Evolutionary conservation across 2,797 vertebrate genomes (phyloP), one percentile per base, ranked within the genome.

Genomic region (Cryptoblepharus egeriae): DNA sequence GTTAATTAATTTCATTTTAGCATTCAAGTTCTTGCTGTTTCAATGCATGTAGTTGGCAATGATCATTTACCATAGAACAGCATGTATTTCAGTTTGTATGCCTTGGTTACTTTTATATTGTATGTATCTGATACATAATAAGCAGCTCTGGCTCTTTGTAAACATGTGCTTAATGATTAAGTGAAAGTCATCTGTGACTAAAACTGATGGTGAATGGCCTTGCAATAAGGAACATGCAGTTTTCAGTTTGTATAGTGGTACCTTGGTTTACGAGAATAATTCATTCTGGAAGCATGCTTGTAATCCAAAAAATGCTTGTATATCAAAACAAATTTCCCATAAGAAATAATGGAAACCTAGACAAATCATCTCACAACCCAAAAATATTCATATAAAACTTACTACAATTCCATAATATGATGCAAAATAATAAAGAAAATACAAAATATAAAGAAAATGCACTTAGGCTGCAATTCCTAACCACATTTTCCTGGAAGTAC

Each of bases 91-190:
- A 39, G 79, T 64, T 85, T 81, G 2, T 22, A 63, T 87, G 75
- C 37, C 91, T 88, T 85, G 71, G 39, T 92, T 74, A 78, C 39
- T 86, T 85, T 87, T 85, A 37, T 84, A 64, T 0, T 85, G 39
- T 84, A 64, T 0, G 0, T 9, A 57, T 60, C 45, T 37, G 24
- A 28, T 71, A 42, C 52, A 60, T 71, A 18, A 60, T 70, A 90
- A 76, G 69, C 63, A 80, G 4, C 64, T 67, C 13, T 5, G 49
- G n/a, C 69, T 52, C 68, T 83, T 69, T 42, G 45, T 83, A 90
- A 93, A 86, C 68, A 73, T 15, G 74, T 28, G 63, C 42, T 74
- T 91, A 77, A 84, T 79, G 61, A 83, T 89, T 70, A 90, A 85
- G 64, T 88, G 42, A 68, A 77, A 67, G 76, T 89, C 68, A 82